Percentiles rank a stretch among this genome's conserved stretches.
These are phyloP conservation scores for Euthynnus affinis DNA, from an alignment of 2,797 vertebrate genomes.

Conservation along the genomic window DNA sequence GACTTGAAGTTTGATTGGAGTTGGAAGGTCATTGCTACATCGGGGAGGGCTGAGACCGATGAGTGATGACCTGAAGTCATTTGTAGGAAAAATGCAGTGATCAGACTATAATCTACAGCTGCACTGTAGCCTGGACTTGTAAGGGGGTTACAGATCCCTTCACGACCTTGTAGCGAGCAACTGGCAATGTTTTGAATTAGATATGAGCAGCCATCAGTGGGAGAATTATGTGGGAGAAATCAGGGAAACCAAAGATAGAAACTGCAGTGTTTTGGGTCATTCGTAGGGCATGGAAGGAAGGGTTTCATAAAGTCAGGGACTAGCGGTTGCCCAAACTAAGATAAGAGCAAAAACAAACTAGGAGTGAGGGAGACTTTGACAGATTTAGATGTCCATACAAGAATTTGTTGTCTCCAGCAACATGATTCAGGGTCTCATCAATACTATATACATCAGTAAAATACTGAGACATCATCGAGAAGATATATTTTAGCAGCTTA, in stretches of 20 bases:
- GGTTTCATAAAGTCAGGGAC: conserved; percentile 24
- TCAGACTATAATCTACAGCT: neutral
- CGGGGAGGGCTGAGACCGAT: neutral
- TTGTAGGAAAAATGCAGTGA: conserved; percentile 8
- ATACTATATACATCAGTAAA: neutral
- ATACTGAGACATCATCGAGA: neutral
- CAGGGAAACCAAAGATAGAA: conserved; percentile 33
- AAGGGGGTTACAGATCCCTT: conserved; percentile 7
- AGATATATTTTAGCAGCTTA: neutral
- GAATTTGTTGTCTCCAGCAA: neutral
- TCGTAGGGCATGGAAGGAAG: conserved; percentile 23
- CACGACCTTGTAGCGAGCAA: neutral
- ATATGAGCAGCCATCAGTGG: conserved; percentile 39
- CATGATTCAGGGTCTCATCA: neutral
- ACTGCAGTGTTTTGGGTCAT: conserved; percentile 46
- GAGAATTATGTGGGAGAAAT: conserved; percentile 32
- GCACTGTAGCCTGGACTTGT: conserved; percentile 8
- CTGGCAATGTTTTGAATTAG: conserved; percentile 34
- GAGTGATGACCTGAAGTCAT: conserved; percentile 41
- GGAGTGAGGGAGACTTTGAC: neutral
- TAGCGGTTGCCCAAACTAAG: neutral
- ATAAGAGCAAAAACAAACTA: neutral
- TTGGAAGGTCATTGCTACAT: conserved; percentile 40
- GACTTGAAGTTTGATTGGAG: conserved; percentile 41
- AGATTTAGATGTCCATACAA: conserved; percentile 6